Percentiles rank a stretch among this genome's conserved stretches.
These are phyloP conservation scores for Drosophila paramelanica DNA, from an alignment of 2,888 invertebrate species.

Conservation along the genomic window DNA sequence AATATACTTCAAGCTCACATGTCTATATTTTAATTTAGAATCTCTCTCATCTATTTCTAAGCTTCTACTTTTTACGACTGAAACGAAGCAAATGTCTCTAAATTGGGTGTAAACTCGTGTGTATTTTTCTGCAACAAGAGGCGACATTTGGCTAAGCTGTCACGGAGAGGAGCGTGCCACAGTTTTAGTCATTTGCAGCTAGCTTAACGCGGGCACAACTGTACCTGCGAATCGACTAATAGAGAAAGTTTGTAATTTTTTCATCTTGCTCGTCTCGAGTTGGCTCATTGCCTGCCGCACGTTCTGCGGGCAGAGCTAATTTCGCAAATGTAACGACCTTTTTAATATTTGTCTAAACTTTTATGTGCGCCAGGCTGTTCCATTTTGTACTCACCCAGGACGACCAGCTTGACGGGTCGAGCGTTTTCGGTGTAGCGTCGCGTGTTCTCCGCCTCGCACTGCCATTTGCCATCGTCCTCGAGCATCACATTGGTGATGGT, in stretches of 20 bases:
- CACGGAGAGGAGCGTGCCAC: constrained; percentile 1
- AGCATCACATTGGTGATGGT: constrained; percentile 85
- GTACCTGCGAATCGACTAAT: constrained; percentile 27
- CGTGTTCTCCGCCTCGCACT: constrained; percentile 89
- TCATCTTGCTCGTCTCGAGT: constrained; percentile 6
- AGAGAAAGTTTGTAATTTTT: constrained; percentile 18
- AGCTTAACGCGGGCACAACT: constrained; percentile 31
- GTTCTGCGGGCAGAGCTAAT: constrained; percentile 49
- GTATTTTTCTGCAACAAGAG: background rate
- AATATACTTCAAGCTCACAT: background rate
- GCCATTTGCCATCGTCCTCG: constrained; percentile 91
- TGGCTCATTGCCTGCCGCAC: constrained; percentile 44
- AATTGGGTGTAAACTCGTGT: constrained; percentile 1
- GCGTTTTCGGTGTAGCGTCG: constrained; percentile 88
- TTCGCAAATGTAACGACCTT: constrained; percentile 59
- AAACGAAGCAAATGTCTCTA: background rate
- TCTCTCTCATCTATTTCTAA: background rate
- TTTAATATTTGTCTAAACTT: constrained; percentile 64
- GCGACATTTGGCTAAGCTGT: constrained; percentile 7
- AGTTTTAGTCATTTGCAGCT: constrained; percentile 21
- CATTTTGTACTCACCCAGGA: constrained; percentile 87
- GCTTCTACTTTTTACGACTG: no score
- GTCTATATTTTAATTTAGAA: background rate
- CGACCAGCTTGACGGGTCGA: constrained; percentile 88
- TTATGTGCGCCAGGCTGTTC: constrained; percentile 20